Base-by-base conservation (phyloP, 2,797 vertebrate species). In the Serranus cabrilla region DNA sequence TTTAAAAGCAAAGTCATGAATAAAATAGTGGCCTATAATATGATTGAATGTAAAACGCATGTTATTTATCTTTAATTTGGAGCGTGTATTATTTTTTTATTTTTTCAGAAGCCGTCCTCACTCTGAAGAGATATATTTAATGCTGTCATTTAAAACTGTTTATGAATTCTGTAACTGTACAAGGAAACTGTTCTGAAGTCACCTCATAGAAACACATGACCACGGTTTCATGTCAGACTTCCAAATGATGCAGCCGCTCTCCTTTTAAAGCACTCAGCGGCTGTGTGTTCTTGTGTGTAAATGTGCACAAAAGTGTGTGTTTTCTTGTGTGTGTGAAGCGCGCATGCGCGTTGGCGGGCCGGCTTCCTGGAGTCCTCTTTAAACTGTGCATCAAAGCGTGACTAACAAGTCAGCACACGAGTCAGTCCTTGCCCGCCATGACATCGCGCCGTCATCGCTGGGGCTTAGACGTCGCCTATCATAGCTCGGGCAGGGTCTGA, bases 331-430 rank as follows among this genome's bases (percentile, higher is more conserved):
- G 39, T 45, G 21, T 25, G 46, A 25, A 52, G 37, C 49, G 75
- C 74, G 47, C 88, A 85, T 89, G 82, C 83, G 79, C 70, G 34
- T 55, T 46, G 12, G 14, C 11, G 52, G 16, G 11, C 55, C n/a
- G 27, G 60, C 78, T 90, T 94, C 84, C 87, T 76, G 87, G 91
- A 95, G 91, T 90, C 92, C 87, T 94, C 91, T 92, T 94, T 94
- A 93, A 94, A 93, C 82, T 94, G 94, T 92, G 94, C 95, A 95
- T 80, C 90, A 81, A 87, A 87, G 89, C 93, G 49, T 94, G 89
- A 93, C 90, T 96, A 96, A 96, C 92, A 80, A 83, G 89, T 88
- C 83, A 78, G 89, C 85, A 83, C 69, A 81, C 78, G 78, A 92
- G 74, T 84, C 71, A 54, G 71, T 77, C 74, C 87, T 87, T 68